Conservation (phyloP, 2,797 vertebrate genomes). For the Pogonophryne albipinna region DNA sequence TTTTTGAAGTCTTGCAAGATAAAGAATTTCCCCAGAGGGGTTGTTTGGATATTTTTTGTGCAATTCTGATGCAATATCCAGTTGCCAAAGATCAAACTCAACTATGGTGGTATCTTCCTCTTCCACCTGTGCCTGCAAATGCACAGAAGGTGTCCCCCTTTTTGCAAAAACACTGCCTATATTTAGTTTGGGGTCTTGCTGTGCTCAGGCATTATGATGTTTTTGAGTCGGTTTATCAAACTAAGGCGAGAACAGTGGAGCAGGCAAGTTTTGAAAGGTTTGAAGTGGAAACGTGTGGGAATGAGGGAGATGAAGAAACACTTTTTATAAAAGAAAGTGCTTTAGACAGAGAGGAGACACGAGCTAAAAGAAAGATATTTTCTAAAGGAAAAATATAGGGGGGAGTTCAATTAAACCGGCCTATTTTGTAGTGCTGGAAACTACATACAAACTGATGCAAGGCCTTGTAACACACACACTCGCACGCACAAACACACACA, state of each 20-base stretch:
- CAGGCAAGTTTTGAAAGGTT: conserved; percentile 50
- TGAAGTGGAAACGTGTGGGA: conserved; percentile 39
- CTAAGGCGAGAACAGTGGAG: conserved; percentile 44
- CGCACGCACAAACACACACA: background rate
- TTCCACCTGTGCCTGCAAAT: conserved; percentile 5
- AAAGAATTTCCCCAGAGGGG: conserved; percentile 1
- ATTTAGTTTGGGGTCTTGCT: conserved; percentile 8
- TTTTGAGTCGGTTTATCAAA: conserved; percentile 46
- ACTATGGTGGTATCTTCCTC: conserved; percentile 26
- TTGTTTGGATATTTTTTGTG: conserved; percentile 22
- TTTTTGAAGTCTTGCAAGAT: conserved; percentile 8
- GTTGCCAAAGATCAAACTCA: conserved; percentile 27
- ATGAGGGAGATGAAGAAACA: conserved; percentile 23
- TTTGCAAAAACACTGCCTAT: background rate
- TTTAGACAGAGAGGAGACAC: conserved; percentile 54
- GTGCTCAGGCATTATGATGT: conserved; percentile 45
- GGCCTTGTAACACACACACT: conserved; percentile 55
- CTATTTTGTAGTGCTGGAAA: conserved; percentile 65
- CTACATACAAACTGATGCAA: conserved; percentile 72
- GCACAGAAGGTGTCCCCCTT: conserved; percentile 17
- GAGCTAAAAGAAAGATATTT: conserved; percentile 45
- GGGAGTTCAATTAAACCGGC: conserved; percentile 50
- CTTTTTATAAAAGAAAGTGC: conserved; percentile 34
- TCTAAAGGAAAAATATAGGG: conserved; percentile 52
- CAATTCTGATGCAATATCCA: conserved; percentile 52